Base-by-base conservation (phyloP, 2,888 invertebrate genomes). In the Conus canariensis region DNA sequence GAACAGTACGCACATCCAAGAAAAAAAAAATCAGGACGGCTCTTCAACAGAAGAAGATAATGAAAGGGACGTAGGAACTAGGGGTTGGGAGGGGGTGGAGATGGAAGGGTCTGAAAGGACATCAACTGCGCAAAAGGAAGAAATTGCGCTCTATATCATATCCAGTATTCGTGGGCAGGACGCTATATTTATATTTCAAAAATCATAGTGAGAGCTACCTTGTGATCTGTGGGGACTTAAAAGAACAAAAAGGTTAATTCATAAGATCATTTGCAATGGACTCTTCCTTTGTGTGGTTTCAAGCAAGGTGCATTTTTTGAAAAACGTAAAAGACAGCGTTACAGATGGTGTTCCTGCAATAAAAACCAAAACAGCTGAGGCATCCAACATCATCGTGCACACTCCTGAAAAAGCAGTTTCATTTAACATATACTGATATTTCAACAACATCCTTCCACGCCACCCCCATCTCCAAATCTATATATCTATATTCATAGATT, bases 181-280 rank as follows among this genome's bases (percentile, higher is more conserved):
- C 30, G 10, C 8, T 16, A 19, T 19, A 25, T 60, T n/a, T 16
- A 22, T 14, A 60, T 67, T 70, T 45, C 45, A 12, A 70, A 14
- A 70, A 22, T 70, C 22, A 70, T 45, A 19, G 14, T 25, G 16
- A 74, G 74, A 58, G n/a, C 56, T 74, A 87, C 16, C 19, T 87
- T 74, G 87, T 22, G 87, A 87, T 87, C 87, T 87, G 87, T 87
- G 87, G 87, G 87, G 87, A 87, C 74, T 70, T 30, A 70, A 22
- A n/a, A n/a, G n/a, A 60, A 25, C 25, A n/a, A 22, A 60, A 60
- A 83, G 6, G 10, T 83, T 83, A 22, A 56, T 83, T 83, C 12
- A 45, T 80, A 2, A 45, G 10, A 10, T 80, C 19, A 45, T 80
- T 14, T 30, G 12, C 14, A 74, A 74, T 19, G 22, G 22, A 74